A percentile compares a stretch with the other conserved stretches of the same genome.
phyloP scores from a whole-genome alignment of 2,888 invertebrate species.

The Melinaea marsaeus region DNA sequence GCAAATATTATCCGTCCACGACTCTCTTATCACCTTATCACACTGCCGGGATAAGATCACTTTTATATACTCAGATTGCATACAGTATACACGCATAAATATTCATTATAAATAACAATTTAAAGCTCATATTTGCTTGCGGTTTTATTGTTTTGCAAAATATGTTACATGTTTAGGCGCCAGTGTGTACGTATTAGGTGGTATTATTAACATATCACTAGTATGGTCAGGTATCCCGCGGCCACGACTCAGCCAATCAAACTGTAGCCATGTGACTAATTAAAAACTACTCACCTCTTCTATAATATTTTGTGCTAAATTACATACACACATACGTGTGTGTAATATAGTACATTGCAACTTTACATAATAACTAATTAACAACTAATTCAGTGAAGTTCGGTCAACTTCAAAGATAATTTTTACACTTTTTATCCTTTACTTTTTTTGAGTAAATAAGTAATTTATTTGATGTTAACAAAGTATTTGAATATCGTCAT shows the following conservation, averaged over 20 bases:
- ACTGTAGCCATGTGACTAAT: slow-evolving; percentile 8
- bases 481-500: too few species aligned
- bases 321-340: too few species aligned
- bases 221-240: slow-evolving; percentile 22
- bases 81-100: slow-evolving; percentile 3
- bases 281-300: background rate
- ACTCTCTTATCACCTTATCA: slow-evolving; percentile 29
- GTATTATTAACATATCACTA: slow-evolving; percentile 22
- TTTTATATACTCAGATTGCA: slow-evolving; percentile 16
- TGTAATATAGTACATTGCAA: too few species aligned
- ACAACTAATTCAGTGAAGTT: too few species aligned
- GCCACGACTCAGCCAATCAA: slow-evolving; percentile 18
- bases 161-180: slow-evolving; percentile 17
- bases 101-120: background rate
- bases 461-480: too few species aligned
- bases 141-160: background rate
- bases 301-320: too few species aligned
- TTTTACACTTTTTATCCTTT: too few species aligned
- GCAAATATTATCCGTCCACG: slow-evolving; percentile 25
- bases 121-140: slow-evolving; percentile 6
- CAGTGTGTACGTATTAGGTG: slow-evolving; percentile 12
- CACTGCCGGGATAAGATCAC: slow-evolving; percentile 22
- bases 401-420: too few species aligned
- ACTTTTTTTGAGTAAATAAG: too few species aligned
- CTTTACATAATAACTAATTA: too few species aligned